phyloP scores from a whole-genome alignment of 2,113 vertebrate genomes.

The Nipponia nippon region DNA sequence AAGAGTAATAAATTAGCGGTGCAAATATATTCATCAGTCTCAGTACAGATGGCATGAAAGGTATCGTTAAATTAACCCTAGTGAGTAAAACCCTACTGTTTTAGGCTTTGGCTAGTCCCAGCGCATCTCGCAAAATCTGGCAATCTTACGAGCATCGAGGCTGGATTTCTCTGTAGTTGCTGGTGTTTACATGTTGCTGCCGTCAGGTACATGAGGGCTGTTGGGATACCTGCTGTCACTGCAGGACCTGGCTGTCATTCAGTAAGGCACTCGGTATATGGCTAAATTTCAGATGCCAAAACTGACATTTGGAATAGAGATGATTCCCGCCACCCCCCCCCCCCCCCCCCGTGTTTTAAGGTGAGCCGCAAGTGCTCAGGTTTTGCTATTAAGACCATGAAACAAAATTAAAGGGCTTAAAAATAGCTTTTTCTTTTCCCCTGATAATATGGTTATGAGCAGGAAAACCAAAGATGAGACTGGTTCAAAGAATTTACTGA shows the following conservation, averaged over 20 bases:
- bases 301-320: background rate
- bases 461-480: background rate
- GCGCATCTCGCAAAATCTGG: background rate
- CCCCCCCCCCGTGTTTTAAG: too few relatives aligned
- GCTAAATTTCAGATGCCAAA: background rate
- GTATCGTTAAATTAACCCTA: background rate
- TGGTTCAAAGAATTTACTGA: background rate
- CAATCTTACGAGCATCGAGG: background rate
- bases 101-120: background rate
- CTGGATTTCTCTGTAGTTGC: background rate
- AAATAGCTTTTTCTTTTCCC: background rate
- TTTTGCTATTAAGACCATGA: background rate
- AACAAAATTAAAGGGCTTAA: background rate
- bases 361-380: background rate
- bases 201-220: fast-evolving
- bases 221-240: background rate
- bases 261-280: background rate
- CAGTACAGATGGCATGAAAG: background rate
- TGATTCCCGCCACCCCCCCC: too few relatives aligned
- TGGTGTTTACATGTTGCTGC: fast-evolving
- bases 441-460: background rate
- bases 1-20: background rate
- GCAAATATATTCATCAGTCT: background rate
- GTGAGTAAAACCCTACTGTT: background rate
- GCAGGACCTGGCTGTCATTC: background rate